Evolutionary conservation across 2,113 vertebrate species (phyloP), one percentile per base, ranked within the genome.

Genomic region (Saimiri boliviensis): DNA sequence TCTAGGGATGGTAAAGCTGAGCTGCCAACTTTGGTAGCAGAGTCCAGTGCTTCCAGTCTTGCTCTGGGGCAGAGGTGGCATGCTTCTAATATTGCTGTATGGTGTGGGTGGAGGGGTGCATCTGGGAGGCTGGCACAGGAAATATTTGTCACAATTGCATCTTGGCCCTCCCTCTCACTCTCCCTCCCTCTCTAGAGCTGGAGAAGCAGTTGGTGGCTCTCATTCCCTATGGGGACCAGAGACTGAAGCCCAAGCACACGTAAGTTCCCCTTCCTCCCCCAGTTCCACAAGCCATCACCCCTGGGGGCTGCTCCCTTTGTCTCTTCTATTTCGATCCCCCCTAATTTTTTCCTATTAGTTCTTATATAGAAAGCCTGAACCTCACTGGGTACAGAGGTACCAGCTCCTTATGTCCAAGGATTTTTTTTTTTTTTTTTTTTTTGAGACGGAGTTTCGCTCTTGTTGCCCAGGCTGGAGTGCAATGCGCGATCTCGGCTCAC

Each of bases 161-260:
- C 32, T 9, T 92, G 37, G 30, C 32, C 42, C 49, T 60, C 23
- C 10, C 54, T 60, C 40, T 87, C 17, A 87, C 60, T 5, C 5
- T 83, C 40, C 52, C 52, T 71, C 73, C 95, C 68, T 82, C 92
- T 86, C 94, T 96, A 99, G 98, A 98, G 58, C 97, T 98, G 68
- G 98, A 98, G 82, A 97, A 97, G 93, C 98, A 99, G 95, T 92
- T 99, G 90, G 98, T 99, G 63, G 98, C 98, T 70, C 98, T 99
- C 82, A 98, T 99, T 89, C 98, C 98, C 13, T 99, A 98, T 5
- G 98, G 98, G 71, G 98, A 99, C 95, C 98, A 98, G 89, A 96
- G 98, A 63, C 97, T 99, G 95, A 98, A 98, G 84, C 98, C 98
- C 74, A 98, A 98, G 42, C 97, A 92, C 95, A 98, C 98, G 98